Base-by-base conservation (phyloP, 2,888 invertebrate genomes). In the Drosophila nr. fundita region DNA sequence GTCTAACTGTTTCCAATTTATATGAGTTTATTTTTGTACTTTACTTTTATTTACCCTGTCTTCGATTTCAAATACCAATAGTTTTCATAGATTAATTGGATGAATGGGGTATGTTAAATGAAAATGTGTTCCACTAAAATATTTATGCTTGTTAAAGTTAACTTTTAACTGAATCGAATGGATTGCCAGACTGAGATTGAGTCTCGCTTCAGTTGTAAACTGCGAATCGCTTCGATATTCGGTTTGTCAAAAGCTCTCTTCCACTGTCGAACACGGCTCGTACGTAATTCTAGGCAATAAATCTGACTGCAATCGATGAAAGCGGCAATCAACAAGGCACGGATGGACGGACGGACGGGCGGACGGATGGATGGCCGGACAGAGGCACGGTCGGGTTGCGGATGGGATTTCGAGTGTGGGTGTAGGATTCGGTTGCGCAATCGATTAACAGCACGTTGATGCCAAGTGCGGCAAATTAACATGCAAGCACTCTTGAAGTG, bases 361-460 rank as follows among this genome's bases (percentile, higher is more conserved):
- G 34, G 15, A 10, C 10, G 6, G 15, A 3, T 30, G 32, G 38
- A 21, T 21, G 27, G 18, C 10, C 45, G 45, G 18, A 8, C 21
- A 15, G 24, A 3, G 18, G 34, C 10, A 6, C 8, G 4, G n/a
- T 0, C 24, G 15, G 15, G 45, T 15, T n/a, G n/a, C 29, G 36
- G 36, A 11, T 24, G 63, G 32, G 18, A 10, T 57, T 38, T 29
- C 18, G 50, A 6, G 27, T 40, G n/a, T 4, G 30, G 36, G 24
- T 40, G 57, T 15, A 40, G 45, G 34, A 62, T 59, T 70, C 57
- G 53, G 62, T 59, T 68, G 60, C 67, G 79, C 66, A 76, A 67
- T 84, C 85, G 82, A 79, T 83, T 81, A 74, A 48, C 57, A 57
- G 42, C 60, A 40, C 21, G 50, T 59, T 59, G 53, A 21, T 29